Evolutionary conservation across 2,113 vertebrate genomes (phyloP).

Genomic region (Salvelinus sp.): DNA sequence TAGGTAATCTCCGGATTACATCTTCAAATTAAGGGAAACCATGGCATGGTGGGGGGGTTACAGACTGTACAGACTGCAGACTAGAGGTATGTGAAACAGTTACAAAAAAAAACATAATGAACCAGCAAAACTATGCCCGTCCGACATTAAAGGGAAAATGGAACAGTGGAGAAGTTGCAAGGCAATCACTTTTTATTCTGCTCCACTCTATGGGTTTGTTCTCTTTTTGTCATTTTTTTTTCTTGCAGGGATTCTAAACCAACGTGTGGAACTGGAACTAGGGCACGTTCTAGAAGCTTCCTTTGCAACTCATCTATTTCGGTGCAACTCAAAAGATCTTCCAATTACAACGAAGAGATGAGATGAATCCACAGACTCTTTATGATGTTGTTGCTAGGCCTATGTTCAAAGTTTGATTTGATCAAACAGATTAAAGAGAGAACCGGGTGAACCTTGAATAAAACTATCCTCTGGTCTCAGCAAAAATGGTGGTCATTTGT

Average conservation of each 20-base stretch:
- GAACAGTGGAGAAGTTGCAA: constrained; percentile 15
- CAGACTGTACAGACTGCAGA: background rate
- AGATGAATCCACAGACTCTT: background rate
- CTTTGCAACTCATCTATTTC: background rate
- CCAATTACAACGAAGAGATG: background rate
- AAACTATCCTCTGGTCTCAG: too few species aligned
- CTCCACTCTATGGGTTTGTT: too few species aligned
- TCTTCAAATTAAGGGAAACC: too few species aligned
- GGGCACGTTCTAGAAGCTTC: constrained; percentile 3
- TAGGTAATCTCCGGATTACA: too few species aligned
- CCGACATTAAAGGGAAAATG: background rate
- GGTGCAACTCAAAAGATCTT: background rate
- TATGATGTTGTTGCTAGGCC: background rate
- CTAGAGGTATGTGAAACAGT: background rate
- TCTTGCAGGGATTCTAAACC: background rate
- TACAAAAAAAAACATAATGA: constrained; percentile 12
- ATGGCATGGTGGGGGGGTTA: background rate
- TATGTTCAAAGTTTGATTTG: background rate
- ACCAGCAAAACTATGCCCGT: background rate
- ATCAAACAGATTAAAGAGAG: too few species aligned
- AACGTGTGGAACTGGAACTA: constrained; percentile 6
- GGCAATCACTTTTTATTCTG: constrained; percentile 16
- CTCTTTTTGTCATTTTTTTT: constrained; percentile 5
- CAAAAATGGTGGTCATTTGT: too few species aligned
- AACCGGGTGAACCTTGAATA: too few species aligned